These are phyloP conservation scores for Ianthella basta DNA, from an alignment of 37 sponge, comb jelly and placozoan genomes.

Conservation along the genomic window DNA sequence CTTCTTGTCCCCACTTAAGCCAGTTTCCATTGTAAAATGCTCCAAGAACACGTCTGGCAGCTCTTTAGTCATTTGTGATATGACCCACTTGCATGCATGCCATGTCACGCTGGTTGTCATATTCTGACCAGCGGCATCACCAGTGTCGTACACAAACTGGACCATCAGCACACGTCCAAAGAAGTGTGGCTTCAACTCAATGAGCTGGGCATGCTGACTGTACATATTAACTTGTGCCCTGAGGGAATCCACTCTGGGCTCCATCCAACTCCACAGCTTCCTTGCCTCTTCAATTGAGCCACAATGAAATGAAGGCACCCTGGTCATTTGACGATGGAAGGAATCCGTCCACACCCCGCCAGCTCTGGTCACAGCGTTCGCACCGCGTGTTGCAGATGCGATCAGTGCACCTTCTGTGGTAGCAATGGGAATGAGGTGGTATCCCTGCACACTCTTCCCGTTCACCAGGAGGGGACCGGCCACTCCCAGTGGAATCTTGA, in stretches of 20 bases:
- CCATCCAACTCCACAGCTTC: constrained; percentile 48
- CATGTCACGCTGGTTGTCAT: constrained; percentile 79
- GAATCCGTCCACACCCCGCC: constrained; percentile 59
- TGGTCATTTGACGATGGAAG: constrained; percentile 33
- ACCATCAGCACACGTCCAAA: constrained; percentile 51
- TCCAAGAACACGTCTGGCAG: constrained; percentile 39
- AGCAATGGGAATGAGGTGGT: constrained; percentile 70
- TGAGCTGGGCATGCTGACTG: constrained; percentile 71
- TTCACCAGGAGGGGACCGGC: constrained; percentile 69
- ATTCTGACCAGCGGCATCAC: constrained; percentile 80
- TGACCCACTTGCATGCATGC: constrained; percentile 72
- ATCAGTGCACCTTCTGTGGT: constrained; percentile 82
- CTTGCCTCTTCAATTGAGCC: constrained; percentile 47
- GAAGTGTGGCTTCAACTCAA: constrained; percentile 10
- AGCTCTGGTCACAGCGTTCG: constrained; percentile 56
- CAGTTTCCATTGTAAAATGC: constrained; percentile 54
- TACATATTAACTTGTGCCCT: constrained; percentile 43
- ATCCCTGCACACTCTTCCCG: constrained; percentile 61
- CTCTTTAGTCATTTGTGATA: constrained; percentile 40
- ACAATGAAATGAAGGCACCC: constrained; percentile 53
- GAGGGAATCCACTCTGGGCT: constrained; percentile 18
- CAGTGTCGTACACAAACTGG: constrained; percentile 54
- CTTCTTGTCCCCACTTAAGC: constrained; percentile 70
- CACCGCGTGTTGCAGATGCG: constrained; percentile 80
- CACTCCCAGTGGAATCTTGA: constrained; percentile 65